These are phyloP conservation scores for Cheilosia soror DNA, from an alignment of 2,888 invertebrate species.

Conservation along the genomic window DNA sequence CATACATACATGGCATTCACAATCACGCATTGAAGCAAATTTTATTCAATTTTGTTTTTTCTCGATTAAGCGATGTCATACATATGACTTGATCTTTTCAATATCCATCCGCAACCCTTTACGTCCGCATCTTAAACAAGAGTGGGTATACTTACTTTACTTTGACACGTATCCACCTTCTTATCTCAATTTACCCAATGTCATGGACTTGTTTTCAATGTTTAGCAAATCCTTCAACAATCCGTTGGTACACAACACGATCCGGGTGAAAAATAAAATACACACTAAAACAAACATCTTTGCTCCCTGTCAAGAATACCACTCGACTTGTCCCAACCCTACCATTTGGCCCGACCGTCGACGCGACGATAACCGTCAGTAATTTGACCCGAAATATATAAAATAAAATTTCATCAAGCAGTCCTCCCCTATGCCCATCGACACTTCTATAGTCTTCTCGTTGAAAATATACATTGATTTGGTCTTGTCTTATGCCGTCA, in stretches of 20 bases:
- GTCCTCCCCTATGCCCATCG: background rate
- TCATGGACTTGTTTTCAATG: slow-evolving; percentile 38
- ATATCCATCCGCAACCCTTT: no score
- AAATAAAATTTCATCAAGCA: slow-evolving; percentile 39
- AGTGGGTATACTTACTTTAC: no score
- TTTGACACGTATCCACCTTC: slow-evolving; percentile 12
- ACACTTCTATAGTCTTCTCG: background rate
- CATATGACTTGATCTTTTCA: no score
- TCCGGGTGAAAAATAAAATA: slow-evolving; percentile 5
- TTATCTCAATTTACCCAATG: slow-evolving; percentile 41
- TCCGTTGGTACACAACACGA: slow-evolving; percentile 12
- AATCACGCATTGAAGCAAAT: no score
- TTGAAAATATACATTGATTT: slow-evolving; percentile 46
- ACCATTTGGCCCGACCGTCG: no score
- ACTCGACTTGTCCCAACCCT: background rate
- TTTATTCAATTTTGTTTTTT: no score
- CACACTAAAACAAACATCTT: slow-evolving; percentile 34
- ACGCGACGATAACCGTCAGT: slow-evolving; percentile 4
- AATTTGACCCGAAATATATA: slow-evolving; percentile 36
- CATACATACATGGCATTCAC: no score
- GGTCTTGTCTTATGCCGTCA: slow-evolving; percentile 35
- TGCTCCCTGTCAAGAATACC: background rate
- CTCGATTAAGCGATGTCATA: no score
- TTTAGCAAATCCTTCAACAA: slow-evolving; percentile 33
- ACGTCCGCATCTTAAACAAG: no score